phyloP scores from a whole-genome alignment of 23 tunicate species.

The Trididemnum clinides region DNA sequence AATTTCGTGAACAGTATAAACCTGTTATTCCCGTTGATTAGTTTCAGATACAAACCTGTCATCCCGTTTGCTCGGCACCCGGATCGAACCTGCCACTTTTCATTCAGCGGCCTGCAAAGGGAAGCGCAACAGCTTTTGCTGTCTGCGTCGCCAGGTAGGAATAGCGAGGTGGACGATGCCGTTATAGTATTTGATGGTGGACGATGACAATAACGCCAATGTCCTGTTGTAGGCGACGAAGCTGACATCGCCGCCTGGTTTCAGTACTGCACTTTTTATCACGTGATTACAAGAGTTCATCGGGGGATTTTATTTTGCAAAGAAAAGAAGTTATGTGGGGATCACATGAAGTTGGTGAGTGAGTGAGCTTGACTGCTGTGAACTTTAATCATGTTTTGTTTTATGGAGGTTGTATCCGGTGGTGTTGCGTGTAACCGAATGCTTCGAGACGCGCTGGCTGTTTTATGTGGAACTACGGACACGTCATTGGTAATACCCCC shows the following conservation, averaged over 20 bases:
- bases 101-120: conserved; percentile 77
- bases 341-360: conserved; percentile 22
- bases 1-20: too few relatives aligned
- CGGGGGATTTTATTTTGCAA: conserved; percentile 67
- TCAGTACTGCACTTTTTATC: conserved; percentile 37
- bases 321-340: background rate
- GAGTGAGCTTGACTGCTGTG: too few relatives aligned
- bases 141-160: background rate
- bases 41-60: background rate
- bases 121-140: conserved; percentile 13
- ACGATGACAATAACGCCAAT: too few relatives aligned
- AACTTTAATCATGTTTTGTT: too few relatives aligned
- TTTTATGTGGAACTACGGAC: conserved; percentile 40
- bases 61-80: conserved; percentile 20
- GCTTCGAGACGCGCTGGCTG: conserved; percentile 37
- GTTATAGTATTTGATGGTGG: too few relatives aligned
- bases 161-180: too few relatives aligned
- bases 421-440: conserved; percentile 76
- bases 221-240: background rate
- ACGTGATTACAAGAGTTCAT: conserved; percentile 44
- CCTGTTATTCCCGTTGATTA: background rate
- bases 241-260: conserved; percentile 77
- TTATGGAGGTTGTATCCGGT: conserved; percentile 76
- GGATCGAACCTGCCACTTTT: conserved; percentile 53
- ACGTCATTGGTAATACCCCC: conserved; percentile 60